These are phyloP conservation scores for Coryphaenoides rupestris DNA, from an alignment of 2,113 vertebrate genomes.

Conservation along the genomic window DNA sequence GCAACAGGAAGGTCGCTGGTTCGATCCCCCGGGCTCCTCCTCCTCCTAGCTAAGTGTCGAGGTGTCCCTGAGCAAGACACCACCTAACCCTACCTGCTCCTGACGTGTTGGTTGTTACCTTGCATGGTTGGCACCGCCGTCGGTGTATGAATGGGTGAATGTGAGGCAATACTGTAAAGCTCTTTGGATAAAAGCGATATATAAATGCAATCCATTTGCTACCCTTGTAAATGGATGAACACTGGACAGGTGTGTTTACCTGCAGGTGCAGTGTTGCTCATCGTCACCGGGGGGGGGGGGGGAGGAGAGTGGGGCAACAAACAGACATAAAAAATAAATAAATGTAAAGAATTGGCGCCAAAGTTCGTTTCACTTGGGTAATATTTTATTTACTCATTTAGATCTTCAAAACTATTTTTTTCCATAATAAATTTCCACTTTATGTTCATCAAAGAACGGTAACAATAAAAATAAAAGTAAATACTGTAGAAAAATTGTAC, in stretches of 20 bases:
- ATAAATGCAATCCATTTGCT: too few species aligned
- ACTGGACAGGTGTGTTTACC: not conserved
- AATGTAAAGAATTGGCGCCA: conserved; percentile 23
- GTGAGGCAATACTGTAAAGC: too few species aligned
- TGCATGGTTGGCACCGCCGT: too few species aligned
- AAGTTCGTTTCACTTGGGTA: conserved; percentile 68
- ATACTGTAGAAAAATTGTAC: conserved; percentile 82
- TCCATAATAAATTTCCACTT: conserved; percentile 81
- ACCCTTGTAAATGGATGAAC: not conserved
- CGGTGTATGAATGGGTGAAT: too few species aligned
- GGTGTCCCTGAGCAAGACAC: too few species aligned
- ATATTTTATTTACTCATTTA: conserved; percentile 82
- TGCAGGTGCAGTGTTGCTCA: not conserved
- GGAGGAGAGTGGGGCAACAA: not conserved
- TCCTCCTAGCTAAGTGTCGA: too few species aligned
- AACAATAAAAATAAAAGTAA: conserved; percentile 84
- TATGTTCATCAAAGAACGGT: conserved; percentile 82
- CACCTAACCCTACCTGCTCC: too few species aligned
- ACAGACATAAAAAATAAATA: not conserved
- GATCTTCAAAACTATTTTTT: conserved; percentile 84
- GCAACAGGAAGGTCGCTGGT: too few species aligned
- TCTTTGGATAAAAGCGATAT: too few species aligned
- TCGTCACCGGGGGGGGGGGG: not conserved
- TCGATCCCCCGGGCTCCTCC: too few species aligned
- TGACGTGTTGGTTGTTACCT: too few species aligned